Evolutionary conservation across 2,797 vertebrate genomes (phyloP).

Genomic region (Mycteria americana): DNA sequence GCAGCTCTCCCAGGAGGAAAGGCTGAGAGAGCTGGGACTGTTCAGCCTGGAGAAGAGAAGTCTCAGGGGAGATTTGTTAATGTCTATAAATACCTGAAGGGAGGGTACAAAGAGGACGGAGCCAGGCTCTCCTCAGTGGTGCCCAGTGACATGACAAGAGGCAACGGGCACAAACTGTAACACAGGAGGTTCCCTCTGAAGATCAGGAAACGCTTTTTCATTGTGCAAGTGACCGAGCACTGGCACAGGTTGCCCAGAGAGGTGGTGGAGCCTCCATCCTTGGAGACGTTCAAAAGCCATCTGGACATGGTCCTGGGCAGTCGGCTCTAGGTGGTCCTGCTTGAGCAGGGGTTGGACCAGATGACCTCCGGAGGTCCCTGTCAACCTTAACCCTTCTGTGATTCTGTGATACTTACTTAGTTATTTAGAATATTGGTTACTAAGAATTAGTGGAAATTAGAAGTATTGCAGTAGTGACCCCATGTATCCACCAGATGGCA

Average conservation of each 20-base stretch:
- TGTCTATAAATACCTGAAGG: not conserved
- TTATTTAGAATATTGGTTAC: not conserved
- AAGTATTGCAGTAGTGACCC: not conserved
- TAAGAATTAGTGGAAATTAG: not conserved
- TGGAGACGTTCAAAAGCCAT: not conserved
- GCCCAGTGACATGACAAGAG: not conserved
- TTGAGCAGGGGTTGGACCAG: not conserved
- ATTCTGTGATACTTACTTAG: not conserved
- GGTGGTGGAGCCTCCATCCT: not conserved
- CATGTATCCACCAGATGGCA: slow-evolving; percentile 53
- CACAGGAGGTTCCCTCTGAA: not conserved
- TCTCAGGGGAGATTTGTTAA: not conserved
- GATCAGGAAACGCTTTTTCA: not conserved
- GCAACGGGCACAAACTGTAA: not conserved
- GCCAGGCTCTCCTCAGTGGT: not conserved
- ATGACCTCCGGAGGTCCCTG: not conserved
- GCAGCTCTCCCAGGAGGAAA: not conserved
- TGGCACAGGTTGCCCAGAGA: not conserved
- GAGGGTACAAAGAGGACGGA: not conserved
- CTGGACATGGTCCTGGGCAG: not conserved
- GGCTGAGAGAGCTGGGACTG: not conserved
- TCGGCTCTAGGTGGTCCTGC: not conserved
- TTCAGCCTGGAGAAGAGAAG: not conserved
- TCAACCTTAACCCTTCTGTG: not conserved
- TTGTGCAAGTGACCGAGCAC: not conserved